Percentiles rank a stretch among this genome's conserved stretches.
These are phyloP conservation scores for Pseudomugil tenellus DNA, from an alignment of 2,797 vertebrate genomes.

Conservation along the genomic window DNA sequence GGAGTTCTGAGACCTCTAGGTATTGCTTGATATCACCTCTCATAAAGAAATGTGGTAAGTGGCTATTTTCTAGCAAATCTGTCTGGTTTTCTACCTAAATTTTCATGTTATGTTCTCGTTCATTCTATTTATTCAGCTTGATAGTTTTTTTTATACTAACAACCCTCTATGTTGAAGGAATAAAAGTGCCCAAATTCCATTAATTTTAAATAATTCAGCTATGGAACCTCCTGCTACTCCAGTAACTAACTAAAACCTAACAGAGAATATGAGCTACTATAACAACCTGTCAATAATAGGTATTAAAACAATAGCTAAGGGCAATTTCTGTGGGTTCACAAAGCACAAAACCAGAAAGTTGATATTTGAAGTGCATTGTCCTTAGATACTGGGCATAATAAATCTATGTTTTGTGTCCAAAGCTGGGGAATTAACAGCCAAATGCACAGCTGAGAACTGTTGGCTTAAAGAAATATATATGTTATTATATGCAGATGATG, in stretches of 20 bases:
- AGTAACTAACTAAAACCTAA: constrained; percentile 8
- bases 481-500: constrained; percentile 51
- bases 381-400: background rate
- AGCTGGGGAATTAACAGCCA: background rate
- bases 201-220: constrained; percentile 2
- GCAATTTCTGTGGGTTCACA: constrained; percentile 23
- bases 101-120: background rate
- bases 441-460: background rate
- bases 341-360: constrained; percentile 42
- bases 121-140: background rate
- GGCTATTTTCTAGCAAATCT: background rate
- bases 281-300: background rate
- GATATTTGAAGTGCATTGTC: constrained; percentile 15
- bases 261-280: background rate
- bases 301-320: constrained; percentile 10
- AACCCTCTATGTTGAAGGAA: background rate
- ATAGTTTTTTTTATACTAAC: background rate
- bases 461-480: constrained; percentile 23
- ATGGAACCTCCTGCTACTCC: constrained; percentile 7
- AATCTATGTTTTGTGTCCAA: background rate
- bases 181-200: background rate
- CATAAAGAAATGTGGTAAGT: background rate
- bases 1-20: background rate
- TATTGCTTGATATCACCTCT: background rate
- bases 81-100: background rate